phyloP scores from a whole-genome alignment of 2,888 invertebrate species.

The Macrophya alboannulata region DNA sequence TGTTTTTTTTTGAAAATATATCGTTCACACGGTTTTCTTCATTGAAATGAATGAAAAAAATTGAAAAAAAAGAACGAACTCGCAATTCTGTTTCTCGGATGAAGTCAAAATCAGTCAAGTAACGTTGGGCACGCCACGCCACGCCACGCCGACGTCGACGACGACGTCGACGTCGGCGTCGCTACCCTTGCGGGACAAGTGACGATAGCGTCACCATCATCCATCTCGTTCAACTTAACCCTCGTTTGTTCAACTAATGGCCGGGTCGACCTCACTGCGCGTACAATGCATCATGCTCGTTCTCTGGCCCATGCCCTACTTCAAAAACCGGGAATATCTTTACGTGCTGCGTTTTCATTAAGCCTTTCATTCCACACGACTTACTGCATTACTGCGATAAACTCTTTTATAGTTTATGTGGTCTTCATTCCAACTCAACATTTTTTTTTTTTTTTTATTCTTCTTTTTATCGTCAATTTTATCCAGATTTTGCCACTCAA shows the following conservation, averaged over 20 bases:
- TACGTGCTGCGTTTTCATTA: conserved; percentile 35
- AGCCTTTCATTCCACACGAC: background rate
- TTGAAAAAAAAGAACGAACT: background rate
- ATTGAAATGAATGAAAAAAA: too few relatives aligned
- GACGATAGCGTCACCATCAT: conserved; percentile 49
- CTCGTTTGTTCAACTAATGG: conserved; percentile 71
- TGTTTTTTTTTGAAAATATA: too few relatives aligned
- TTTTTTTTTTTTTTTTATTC: background rate
- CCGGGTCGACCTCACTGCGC: conserved; percentile 65
- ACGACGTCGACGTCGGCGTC: background rate
- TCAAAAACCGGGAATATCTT: background rate
- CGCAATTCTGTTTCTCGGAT: background rate
- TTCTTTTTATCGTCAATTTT: background rate
- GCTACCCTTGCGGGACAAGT: conserved; percentile 26
- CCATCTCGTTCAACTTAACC: conserved; percentile 57
- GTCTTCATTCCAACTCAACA: background rate
- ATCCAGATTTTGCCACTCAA: background rate
- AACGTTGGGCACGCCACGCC: background rate
- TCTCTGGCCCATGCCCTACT: conserved; percentile 64
- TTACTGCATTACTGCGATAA: background rate
- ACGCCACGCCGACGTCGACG: background rate
- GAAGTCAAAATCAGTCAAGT: background rate
- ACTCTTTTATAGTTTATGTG: conserved; percentile 4
- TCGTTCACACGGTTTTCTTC: too few relatives aligned
- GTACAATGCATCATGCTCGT: conserved; percentile 59